These are phyloP conservation scores for Stegodyphus dumicola DNA, from an alignment of 1,140 invertebrate genomes.

Conservation along the genomic window DNA sequence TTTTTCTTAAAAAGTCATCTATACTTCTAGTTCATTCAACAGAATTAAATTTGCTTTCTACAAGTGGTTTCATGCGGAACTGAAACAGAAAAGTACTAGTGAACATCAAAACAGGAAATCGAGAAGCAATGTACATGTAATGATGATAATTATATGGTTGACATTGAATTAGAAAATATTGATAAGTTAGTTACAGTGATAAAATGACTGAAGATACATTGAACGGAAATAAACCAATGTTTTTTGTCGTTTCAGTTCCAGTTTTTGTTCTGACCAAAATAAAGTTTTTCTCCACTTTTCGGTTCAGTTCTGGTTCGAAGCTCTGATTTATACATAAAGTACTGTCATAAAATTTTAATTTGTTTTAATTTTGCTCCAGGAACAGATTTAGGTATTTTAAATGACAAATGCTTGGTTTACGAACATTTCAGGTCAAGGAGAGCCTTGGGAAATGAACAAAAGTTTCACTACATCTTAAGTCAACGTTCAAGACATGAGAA, in stretches of 20 bases:
- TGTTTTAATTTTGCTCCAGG: no score
- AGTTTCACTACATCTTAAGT: no score
- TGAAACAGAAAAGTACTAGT: not conserved
- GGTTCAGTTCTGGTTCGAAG: no score
- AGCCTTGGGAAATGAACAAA: no score
- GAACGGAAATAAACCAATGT: not conserved
- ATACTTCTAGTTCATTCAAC: not conserved
- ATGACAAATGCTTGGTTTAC: no score
- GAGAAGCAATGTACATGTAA: not conserved
- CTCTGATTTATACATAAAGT: no score
- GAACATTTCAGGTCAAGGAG: no score
- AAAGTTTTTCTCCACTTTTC: not conserved
- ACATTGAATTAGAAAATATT: not conserved
- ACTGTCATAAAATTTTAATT: no score
- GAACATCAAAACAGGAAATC: not conserved
- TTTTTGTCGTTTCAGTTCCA: slow-evolving; percentile 7
- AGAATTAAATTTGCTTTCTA: not conserved
- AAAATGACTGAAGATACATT: not conserved
- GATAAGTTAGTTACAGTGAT: not conserved
- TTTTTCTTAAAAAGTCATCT: not conserved
- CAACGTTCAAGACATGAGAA: no score
- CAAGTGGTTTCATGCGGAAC: not conserved
- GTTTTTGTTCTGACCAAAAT: not conserved
- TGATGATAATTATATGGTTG: slow-evolving; percentile 7
- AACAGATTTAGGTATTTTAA: no score